These are phyloP conservation scores for Lomographa bimaculata DNA, from an alignment of 2,888 invertebrate genomes.

Conservation along the genomic window DNA sequence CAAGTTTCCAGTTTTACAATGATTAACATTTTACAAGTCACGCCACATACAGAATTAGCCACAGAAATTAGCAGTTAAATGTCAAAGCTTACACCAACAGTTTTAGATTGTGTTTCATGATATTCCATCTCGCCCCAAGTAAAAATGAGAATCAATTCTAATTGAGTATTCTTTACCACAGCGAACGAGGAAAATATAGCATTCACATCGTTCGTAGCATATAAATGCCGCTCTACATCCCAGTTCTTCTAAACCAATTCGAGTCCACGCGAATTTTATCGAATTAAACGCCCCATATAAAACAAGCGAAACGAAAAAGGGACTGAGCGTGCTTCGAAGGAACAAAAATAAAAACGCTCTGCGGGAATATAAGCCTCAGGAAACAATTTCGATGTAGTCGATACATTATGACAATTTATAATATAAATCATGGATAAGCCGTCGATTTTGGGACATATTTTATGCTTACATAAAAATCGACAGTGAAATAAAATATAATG, in stretches of 20 bases:
- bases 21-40: too few species aligned
- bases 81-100: too few species aligned
- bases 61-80: too few species aligned
- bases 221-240: conserved; percentile 52
- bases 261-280: conserved; percentile 69
- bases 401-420: neutral
- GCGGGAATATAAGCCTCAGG: conserved; percentile 5
- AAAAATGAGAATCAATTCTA: neutral
- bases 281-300: conserved; percentile 75
- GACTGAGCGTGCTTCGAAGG: conserved; percentile 58
- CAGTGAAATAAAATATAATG: too few species aligned
- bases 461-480: too few species aligned
- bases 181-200: conserved; percentile 4
- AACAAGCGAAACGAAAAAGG: conserved; percentile 71
- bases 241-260: conserved; percentile 62
- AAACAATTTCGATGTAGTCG: conserved; percentile 3
- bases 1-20: too few species aligned
- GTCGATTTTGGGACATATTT: too few species aligned
- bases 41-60: too few species aligned
- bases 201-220: conserved; percentile 29
- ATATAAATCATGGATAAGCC: too few species aligned
- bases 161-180: conserved; percentile 1
- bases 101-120: too few species aligned
- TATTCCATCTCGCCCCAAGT: too few species aligned
- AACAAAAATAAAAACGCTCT: conserved; percentile 36